phyloP scores from a whole-genome alignment of 2,888 invertebrate genomes.

The Andrena minutula region DNA sequence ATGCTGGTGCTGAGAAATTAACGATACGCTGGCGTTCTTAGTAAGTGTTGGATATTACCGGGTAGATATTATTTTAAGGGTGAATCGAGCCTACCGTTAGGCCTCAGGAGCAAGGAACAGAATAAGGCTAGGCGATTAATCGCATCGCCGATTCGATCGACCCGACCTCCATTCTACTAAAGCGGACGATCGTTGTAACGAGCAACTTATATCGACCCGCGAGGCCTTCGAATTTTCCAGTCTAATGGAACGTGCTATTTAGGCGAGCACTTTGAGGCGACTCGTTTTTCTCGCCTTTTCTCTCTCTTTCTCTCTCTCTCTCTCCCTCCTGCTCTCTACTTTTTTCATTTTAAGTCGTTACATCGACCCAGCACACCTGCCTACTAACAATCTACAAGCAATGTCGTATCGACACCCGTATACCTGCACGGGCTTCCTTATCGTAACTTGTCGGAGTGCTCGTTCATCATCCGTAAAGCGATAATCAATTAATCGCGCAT shows the following conservation, averaged over 20 bases:
- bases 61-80: too few species aligned
- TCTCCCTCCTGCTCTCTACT: not conserved
- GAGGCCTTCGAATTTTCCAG: conserved; percentile 69
- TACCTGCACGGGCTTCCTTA: conserved; percentile 23
- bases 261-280: conserved; percentile 54
- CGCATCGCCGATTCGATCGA: conserved; percentile 59
- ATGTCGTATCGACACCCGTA: conserved; percentile 16
- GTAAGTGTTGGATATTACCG: too few species aligned
- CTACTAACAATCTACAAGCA: conserved; percentile 7
- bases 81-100: too few species aligned
- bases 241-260: conserved; percentile 66
- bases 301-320: not conserved
- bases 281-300: conserved; percentile 27
- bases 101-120: conserved; percentile 5
- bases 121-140: conserved; percentile 59
- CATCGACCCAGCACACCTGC: conserved; percentile 27
- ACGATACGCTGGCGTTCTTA: too few species aligned
- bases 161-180: conserved; percentile 52
- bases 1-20: too few species aligned
- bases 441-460: conserved; percentile 28
- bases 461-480: conserved; percentile 55
- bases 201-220: conserved; percentile 59
- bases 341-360: conserved; percentile 27
- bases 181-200: conserved; percentile 64
- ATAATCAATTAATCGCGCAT: conserved; percentile 62